These are phyloP conservation scores for Barypeithes pellucidus DNA, from an alignment of 2,888 invertebrate genomes.

Conservation along the genomic window DNA sequence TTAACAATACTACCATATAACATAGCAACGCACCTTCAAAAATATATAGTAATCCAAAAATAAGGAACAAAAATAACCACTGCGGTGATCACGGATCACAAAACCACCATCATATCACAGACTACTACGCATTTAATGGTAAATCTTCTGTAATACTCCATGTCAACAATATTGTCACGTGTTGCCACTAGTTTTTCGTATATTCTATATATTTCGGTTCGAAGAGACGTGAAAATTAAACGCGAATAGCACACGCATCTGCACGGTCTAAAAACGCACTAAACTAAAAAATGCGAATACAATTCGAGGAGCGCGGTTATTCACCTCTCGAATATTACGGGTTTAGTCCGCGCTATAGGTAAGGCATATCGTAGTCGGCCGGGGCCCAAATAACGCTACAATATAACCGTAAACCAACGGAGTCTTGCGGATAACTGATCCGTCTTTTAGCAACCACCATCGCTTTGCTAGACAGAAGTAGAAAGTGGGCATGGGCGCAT, in stretches of 20 bases:
- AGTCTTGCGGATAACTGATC: constrained; percentile 67
- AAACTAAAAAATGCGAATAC: constrained; percentile 29
- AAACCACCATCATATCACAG: constrained; percentile 61
- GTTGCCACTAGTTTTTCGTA: neutral
- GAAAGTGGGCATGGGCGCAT: constrained; percentile 65
- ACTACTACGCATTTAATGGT: constrained; percentile 66
- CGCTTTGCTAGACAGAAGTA: constrained; percentile 61
- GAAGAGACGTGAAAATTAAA: neutral
- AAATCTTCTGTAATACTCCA: constrained; percentile 66
- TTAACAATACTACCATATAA: neutral
- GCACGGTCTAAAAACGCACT: neutral
- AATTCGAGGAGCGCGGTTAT: constrained; percentile 50
- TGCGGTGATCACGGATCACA: constrained; percentile 53
- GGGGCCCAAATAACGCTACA: constrained; percentile 40
- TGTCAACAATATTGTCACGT: constrained; percentile 45
- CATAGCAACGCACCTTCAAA: constrained; percentile 42
- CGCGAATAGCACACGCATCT: constrained; percentile 2
- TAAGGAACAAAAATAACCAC: constrained; percentile 31
- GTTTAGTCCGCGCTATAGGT: constrained; percentile 36
- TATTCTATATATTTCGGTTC: neutral
- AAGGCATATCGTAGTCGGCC: constrained; percentile 36
- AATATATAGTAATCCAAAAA: constrained; percentile 46
- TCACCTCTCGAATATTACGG: constrained; percentile 50
- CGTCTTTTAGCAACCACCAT: constrained; percentile 56
- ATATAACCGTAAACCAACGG: constrained; percentile 60